Percentiles rank a stretch among this genome's conserved stretches.
phyloP scores from a whole-genome alignment of 2,888 invertebrate genomes.

The Pseudococcus jackbeardsleyi region DNA sequence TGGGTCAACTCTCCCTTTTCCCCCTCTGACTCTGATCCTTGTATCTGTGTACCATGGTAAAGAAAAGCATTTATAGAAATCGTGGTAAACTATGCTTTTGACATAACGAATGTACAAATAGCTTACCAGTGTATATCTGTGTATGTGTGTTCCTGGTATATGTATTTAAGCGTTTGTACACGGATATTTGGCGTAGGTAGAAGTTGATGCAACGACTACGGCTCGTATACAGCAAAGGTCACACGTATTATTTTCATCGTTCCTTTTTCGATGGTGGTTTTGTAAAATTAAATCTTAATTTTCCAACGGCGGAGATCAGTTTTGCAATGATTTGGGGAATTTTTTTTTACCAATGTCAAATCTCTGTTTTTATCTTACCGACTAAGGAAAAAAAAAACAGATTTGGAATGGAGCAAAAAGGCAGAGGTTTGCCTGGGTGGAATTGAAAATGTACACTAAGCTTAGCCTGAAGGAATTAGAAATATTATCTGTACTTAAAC shows the following conservation, averaged over 20 bases:
- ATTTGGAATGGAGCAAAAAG: not conserved
- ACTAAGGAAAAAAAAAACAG: not conserved
- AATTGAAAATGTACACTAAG: not conserved
- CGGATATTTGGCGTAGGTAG: not conserved
- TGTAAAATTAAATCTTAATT: not conserved
- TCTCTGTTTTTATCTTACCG: not conserved
- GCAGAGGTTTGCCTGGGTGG: not conserved
- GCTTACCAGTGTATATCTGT: not conserved
- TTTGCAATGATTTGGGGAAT: not conserved
- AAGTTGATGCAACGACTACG: not conserved
- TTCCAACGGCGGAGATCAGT: not conserved
- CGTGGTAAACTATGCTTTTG: slow-evolving; percentile 13
- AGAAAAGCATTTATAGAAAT: not conserved
- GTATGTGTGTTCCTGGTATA: not conserved
- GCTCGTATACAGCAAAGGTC: not conserved
- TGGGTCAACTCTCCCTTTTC: not conserved
- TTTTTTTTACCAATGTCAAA: not conserved
- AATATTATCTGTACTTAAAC: not conserved
- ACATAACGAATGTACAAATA: not conserved
- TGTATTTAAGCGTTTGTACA: not conserved
- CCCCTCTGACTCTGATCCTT: not conserved
- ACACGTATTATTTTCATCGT: not conserved
- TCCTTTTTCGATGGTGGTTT: not conserved
- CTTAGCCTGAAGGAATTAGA: slow-evolving; percentile 27
- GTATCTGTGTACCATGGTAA: not conserved